Conservation (phyloP, 35 echinoderm and acorn worm genomes). For the Acanthaster planci region DNA sequence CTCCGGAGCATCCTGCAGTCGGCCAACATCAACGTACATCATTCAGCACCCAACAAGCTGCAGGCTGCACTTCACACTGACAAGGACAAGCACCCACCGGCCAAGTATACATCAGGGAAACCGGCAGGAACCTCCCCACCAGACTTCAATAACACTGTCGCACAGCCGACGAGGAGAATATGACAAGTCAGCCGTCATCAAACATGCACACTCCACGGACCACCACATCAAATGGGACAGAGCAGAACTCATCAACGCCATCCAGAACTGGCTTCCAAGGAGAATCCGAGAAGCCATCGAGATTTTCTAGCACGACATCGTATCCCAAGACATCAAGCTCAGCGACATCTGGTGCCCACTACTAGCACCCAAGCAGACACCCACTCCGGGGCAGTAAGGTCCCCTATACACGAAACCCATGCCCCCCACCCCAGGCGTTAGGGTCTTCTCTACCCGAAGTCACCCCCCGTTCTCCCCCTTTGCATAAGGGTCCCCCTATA, state of each 20-base stretch:
- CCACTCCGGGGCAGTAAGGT: too few relatives aligned
- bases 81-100: not conserved
- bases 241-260: not conserved
- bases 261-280: not conserved
- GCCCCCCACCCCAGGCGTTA: too few relatives aligned
- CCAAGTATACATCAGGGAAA: not conserved
- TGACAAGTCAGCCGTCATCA: not conserved
- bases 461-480: too few relatives aligned
- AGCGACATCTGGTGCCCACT: not conserved
- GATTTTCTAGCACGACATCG: not conserved
- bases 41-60: too few relatives aligned
- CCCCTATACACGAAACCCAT: too few relatives aligned
- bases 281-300: not conserved
- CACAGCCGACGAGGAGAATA: not conserved
- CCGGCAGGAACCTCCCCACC: not conserved
- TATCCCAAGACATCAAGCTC: not conserved
- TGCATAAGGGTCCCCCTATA: too few relatives aligned
- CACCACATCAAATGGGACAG: not conserved
- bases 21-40: too few relatives aligned
- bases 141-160: not conserved
- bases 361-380: too few relatives aligned
- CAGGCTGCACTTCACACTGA: too few relatives aligned
- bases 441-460: too few relatives aligned
- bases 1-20: too few relatives aligned
- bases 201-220: not conserved